Evolutionary conservation across 1,140 invertebrate genomes (phyloP), one percentile per base, ranked within the genome.

Genomic region (Drosophila fuyamai): DNA sequence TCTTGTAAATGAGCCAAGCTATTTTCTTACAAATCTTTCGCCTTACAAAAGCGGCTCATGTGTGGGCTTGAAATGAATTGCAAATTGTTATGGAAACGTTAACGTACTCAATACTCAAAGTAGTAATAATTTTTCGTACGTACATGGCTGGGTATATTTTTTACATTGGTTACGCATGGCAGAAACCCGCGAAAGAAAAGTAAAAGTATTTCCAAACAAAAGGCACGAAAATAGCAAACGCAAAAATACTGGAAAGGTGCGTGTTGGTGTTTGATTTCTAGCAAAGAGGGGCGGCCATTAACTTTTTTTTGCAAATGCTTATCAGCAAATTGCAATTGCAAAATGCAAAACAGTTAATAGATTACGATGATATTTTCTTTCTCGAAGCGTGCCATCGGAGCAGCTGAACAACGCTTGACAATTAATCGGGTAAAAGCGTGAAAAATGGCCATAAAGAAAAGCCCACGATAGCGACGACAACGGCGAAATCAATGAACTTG

Each of bases 401-500:
- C 10, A 29, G 46, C 0, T 10, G 27, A 65, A 57, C 67, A 67
- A 72, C 78, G 67, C 32, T 56, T 77, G 72, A 72, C 76, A 80
- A 84, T 80, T 84, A 83, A 84, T 84, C 47, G 58, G 60, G 74
- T 58, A 83, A 84, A 70, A 84, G 81, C 81, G 81, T 84, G 81
- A 77, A 84, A 84, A 77, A 54, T 68, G 62, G 43, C 46, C 56
- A 80, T 84, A 65, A 78, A 58, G 38, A 70, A 60, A 43, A 68
- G 48, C 18, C 46, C 68, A 73, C 62, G 54, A 74, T 54, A 50
- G 12, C 53, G 36, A 51, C 70, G 61, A 47, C 66, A 43, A 60
- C 68, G 43, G 57, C 51, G 78, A 82, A 82, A 78, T 83, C 81
- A 84, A 84, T 84, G 81, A 84, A 84, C 81, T 84, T 79, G 75